Base-by-base conservation (phyloP, 2,888 invertebrate species). In the Polymixis flavicincta region DNA sequence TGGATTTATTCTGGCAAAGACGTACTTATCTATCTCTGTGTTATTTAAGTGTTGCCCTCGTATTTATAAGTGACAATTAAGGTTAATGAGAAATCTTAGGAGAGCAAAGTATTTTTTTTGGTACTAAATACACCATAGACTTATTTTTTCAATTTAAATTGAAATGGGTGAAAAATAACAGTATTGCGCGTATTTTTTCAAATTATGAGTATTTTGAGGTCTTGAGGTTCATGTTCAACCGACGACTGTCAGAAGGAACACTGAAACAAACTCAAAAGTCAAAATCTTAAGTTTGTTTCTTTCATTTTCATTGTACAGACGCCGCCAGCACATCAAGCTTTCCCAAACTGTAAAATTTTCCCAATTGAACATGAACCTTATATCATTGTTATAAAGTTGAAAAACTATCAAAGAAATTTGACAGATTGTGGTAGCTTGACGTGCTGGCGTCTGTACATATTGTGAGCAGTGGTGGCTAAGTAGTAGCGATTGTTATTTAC, bases 1-100 rank as follows among this genome's bases (percentile, higher is more conserved):
- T 82, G 65, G 74, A 74, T 78, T 71, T 74, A 68, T 71, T 68
- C 5, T n/a, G 14, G 48, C 7, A 14, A 52, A 54, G 19, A 45
- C 8, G 42, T n/a, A n/a, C 28, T 52, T 32, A 42, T 19, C 19
- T 32, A 42, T 19, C 19, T 7, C 2, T n/a, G 19, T 28, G 9
- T 64, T 57, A 17, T 63, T 25, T 74, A 25, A 55, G 73, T 37
- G 37, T 37, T 17, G 22, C 19, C 48, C 5, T 55, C 25, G 28
- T 13, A 28, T 42, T n/a, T 42, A 57, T 1, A 37, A 22, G 61
- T 11, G 11, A 11, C 0, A 66, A 52, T 66, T 66, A 32, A n/a
- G 13, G 7, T 50, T 65, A 28, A 28, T 50, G 28, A 28, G 48
- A 50, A 28, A 2, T 28, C 1, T 65, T 64, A 14, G 1, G 48